These are phyloP conservation scores for Benthochromis sp. DNA, from an alignment of 2,113 vertebrate species.

Conservation along the genomic window DNA sequence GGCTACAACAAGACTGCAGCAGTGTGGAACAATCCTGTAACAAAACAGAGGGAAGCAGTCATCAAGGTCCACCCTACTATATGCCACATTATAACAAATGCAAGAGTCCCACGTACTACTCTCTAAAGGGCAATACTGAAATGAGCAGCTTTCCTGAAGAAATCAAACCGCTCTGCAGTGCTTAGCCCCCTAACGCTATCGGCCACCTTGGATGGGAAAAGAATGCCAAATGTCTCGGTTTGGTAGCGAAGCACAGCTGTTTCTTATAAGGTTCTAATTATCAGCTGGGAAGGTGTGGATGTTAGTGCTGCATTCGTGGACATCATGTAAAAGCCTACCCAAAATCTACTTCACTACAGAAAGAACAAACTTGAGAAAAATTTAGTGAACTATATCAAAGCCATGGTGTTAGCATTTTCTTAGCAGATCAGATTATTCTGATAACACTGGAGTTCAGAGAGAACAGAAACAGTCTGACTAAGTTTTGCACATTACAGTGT, in stretches of 20 bases:
- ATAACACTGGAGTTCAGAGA: neutral
- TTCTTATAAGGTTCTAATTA: neutral
- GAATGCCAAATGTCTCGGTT: neutral
- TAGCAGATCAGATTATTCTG: neutral
- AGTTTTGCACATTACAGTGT: neutral
- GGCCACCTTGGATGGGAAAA: neutral
- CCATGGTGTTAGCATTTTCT: neutral
- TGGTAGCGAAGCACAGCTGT: neutral
- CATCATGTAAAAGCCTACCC: neutral
- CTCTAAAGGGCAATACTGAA: neutral
- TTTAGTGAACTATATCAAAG: neutral
- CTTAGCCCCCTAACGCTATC: neutral
- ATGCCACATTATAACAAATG: neutral
- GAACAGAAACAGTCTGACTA: neutral
- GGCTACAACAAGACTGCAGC: neutral
- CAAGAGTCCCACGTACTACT: neutral
- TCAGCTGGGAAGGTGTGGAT: neutral
- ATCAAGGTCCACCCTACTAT: neutral
- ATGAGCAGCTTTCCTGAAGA: neutral
- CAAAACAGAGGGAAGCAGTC: neutral
- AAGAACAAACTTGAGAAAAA: neutral
- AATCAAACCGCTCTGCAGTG: neutral
- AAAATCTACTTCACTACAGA: neutral
- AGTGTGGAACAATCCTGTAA: neutral
- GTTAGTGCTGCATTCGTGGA: neutral